Percentiles rank a stretch among this genome's conserved stretches.
Evolutionary conservation across 35 echinoderm and acorn worm genomes (phyloP).

Genomic region (Strongylocentrotus purpuratus): DNA sequence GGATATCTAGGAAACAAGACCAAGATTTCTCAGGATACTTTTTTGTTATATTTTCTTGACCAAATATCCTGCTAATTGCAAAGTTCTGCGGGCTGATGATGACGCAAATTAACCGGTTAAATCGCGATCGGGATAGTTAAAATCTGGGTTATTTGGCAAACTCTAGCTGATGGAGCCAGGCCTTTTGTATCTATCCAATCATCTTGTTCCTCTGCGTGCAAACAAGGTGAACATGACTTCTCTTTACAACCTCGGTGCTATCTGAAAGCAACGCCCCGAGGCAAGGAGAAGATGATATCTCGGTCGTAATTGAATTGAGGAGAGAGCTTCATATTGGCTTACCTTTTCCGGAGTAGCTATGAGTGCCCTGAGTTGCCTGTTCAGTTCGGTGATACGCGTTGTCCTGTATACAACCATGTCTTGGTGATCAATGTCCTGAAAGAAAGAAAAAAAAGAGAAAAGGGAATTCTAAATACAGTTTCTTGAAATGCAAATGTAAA

Average conservation of each 20-base stretch:
- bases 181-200: not conserved
- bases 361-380: constrained; percentile 87
- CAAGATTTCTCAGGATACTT: too few species aligned
- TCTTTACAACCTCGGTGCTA: not conserved
- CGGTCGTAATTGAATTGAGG: not conserved
- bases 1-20: too few species aligned
- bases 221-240: not conserved
- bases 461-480: not conserved
- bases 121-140: too few species aligned
- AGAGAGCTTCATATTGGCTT: not conserved
- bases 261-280: not conserved
- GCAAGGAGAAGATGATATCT: constrained; percentile 15
- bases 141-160: too few species aligned
- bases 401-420: constrained; percentile 71
- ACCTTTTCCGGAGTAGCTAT: constrained; percentile 86
- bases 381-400: constrained; percentile 84
- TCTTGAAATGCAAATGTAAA: not conserved
- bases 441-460: constrained; percentile 41
- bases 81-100: too few species aligned
- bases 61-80: too few species aligned
- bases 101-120: too few species aligned
- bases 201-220: not conserved
- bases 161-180: too few species aligned
- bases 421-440: constrained; percentile 78
- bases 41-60: too few species aligned